Evolutionary conservation across 2,113 vertebrate species (phyloP).

Genomic region (Heterotis niloticus): DNA sequence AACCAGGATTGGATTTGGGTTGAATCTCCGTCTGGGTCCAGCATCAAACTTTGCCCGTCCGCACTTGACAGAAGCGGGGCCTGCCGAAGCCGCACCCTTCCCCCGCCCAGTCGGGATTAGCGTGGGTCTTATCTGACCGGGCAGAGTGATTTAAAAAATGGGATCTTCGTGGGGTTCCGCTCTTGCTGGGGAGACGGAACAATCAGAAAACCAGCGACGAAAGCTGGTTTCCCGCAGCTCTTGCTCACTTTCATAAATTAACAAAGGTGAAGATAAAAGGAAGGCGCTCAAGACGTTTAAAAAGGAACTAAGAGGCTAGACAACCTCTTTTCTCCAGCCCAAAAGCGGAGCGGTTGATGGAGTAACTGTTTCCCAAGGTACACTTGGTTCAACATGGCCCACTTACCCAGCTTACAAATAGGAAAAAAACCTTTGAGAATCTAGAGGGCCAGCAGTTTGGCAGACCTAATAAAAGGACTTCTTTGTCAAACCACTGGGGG

Average conservation of each 20-base stretch:
- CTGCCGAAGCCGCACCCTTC: not conserved
- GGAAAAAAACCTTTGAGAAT: not conserved
- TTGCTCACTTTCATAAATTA: slow-evolving; percentile 43
- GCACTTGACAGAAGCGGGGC: not conserved
- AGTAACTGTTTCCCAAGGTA: slow-evolving; percentile 33
- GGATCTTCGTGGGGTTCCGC: slow-evolving; percentile 42
- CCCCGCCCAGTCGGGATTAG: no score
- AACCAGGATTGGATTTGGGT: no score
- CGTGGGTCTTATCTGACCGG: not conserved
- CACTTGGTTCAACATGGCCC: slow-evolving; percentile 29
- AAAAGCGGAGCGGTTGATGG: slow-evolving; percentile 26
- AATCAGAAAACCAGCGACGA: slow-evolving; percentile 13
- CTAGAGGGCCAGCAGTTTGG: slow-evolving; percentile 25
- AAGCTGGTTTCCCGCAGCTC: slow-evolving; percentile 20
- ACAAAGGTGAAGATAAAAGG: slow-evolving; percentile 39
- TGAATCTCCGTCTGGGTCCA: no score
- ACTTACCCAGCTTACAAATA: not conserved
- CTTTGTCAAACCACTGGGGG: slow-evolving; percentile 7
- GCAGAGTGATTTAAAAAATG: not conserved
- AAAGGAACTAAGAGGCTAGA: no score
- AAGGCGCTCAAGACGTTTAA: no score
- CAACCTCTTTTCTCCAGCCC: not conserved
- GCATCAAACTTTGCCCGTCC: no score
- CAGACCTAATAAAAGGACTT: slow-evolving; percentile 20
- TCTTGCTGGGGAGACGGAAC: slow-evolving; percentile 26